phyloP scores from a whole-genome alignment of 2,113 vertebrate species.

The Sorex araneus region DNA sequence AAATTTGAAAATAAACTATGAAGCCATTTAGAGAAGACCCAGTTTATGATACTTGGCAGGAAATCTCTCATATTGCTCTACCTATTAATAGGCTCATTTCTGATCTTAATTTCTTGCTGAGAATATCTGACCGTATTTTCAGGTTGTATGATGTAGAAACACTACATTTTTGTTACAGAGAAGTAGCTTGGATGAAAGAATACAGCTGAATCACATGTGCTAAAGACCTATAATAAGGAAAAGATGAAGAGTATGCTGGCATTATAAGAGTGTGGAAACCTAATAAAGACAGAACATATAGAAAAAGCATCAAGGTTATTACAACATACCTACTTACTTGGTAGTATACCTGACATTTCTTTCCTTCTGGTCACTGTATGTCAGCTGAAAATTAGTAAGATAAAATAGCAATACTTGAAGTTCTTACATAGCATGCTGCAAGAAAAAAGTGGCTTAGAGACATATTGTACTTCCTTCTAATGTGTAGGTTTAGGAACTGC shows the following conservation, averaged over 20 bases:
- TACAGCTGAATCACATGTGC: not conserved
- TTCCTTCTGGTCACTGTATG: not conserved
- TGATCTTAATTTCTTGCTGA: constrained; percentile 1
- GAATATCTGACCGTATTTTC: not conserved
- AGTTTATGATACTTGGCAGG: not conserved
- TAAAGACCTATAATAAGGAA: not conserved
- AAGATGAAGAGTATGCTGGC: not conserved
- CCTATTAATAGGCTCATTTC: not conserved
- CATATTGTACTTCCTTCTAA: constrained; percentile 12
- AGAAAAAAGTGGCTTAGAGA: not conserved
- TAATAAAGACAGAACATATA: not conserved
- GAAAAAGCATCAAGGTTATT: not conserved
- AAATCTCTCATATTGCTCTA: constrained; percentile 31
- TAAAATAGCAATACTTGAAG: constrained; percentile 5
- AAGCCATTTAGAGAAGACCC: not conserved
- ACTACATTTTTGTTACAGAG: constrained; percentile 34
- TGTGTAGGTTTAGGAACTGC: not conserved
- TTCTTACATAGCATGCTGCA: not conserved
- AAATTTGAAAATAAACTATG: constrained; percentile 11
- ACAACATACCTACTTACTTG: not conserved
- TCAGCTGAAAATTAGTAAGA: constrained; percentile 45
- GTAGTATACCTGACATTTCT: constrained; percentile 14
- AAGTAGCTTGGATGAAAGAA: constrained; percentile 29
- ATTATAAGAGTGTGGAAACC: no score
- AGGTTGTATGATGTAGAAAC: not conserved